phyloP scores from a whole-genome alignment of 2,797 vertebrate genomes.

The Mycteria americana region DNA sequence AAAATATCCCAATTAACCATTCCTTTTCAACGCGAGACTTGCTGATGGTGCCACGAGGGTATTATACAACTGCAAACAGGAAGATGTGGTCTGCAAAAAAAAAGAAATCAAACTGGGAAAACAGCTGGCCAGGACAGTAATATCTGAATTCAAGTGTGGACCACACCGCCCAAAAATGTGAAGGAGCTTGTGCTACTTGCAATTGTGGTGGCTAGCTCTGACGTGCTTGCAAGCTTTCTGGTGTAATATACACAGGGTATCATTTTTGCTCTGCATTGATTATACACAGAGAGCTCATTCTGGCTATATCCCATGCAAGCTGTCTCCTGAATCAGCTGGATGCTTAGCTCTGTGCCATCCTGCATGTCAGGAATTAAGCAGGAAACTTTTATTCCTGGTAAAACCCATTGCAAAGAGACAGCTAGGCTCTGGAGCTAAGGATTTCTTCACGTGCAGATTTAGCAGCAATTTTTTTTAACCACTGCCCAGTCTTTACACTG shows the following conservation, averaged over 20 bases:
- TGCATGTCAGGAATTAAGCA: neutral
- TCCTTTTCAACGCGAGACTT: neutral
- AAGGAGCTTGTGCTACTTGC: neutral
- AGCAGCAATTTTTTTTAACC: neutral
- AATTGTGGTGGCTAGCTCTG: neutral
- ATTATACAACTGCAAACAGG: neutral
- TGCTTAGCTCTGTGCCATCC: neutral
- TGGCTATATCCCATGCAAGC: neutral
- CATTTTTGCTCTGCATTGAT: neutral
- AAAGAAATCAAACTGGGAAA: neutral
- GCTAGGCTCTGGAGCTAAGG: neutral
- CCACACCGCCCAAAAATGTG: accelerated
- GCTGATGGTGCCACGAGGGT: neutral
- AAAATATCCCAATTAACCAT: constrained; percentile 31
- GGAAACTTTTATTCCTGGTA: neutral
- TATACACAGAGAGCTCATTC: neutral
- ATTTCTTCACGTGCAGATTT: neutral
- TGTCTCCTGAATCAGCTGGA: neutral
- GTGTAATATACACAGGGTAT: neutral
- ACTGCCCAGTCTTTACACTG: neutral
- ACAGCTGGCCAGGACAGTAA: neutral
- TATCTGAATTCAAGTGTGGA: neutral
- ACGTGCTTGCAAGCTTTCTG: neutral
- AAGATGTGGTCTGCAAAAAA: neutral
- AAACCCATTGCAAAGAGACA: neutral